Evolutionary conservation across 2,797 vertebrate species (phyloP).

Genomic region (Micrastur ruficollis): DNA sequence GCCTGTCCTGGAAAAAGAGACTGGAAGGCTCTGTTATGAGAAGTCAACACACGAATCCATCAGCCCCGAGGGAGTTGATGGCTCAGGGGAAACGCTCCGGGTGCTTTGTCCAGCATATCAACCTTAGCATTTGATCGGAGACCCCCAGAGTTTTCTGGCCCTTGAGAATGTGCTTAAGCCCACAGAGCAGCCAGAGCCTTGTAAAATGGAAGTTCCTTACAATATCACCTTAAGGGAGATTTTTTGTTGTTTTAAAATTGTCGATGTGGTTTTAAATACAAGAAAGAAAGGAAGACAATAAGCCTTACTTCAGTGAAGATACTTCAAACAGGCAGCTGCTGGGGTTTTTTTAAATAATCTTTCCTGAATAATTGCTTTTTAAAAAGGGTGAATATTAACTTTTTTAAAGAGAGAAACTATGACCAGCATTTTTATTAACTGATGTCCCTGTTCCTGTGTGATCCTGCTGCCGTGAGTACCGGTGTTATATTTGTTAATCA

Average conservation of each 20-base stretch:
- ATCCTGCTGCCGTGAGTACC: neutral
- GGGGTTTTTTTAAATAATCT: neutral
- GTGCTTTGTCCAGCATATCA: neutral
- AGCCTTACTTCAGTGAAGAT: neutral
- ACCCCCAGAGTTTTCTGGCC: neutral
- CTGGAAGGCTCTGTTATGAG: neutral
- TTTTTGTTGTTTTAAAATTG: neutral
- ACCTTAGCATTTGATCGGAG: neutral
- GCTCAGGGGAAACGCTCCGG: neutral
- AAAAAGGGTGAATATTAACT: neutral
- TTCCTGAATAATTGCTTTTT: neutral
- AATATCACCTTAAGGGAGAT: neutral
- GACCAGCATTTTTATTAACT: neutral
- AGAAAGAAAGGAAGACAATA: neutral
- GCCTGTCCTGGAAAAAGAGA: neutral
- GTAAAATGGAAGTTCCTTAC: neutral
- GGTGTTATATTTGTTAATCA: slow-evolving; percentile 24
- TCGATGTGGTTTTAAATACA: neutral
- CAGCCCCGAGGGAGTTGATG: neutral
- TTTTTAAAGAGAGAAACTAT: neutral
- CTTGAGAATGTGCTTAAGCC: neutral
- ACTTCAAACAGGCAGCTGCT: neutral
- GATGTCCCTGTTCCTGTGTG: neutral
- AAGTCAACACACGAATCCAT: neutral
- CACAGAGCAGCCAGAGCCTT: neutral